Evolutionary conservation across 2,113 vertebrate species (phyloP).

Genomic region (Coptodon rendalli): DNA sequence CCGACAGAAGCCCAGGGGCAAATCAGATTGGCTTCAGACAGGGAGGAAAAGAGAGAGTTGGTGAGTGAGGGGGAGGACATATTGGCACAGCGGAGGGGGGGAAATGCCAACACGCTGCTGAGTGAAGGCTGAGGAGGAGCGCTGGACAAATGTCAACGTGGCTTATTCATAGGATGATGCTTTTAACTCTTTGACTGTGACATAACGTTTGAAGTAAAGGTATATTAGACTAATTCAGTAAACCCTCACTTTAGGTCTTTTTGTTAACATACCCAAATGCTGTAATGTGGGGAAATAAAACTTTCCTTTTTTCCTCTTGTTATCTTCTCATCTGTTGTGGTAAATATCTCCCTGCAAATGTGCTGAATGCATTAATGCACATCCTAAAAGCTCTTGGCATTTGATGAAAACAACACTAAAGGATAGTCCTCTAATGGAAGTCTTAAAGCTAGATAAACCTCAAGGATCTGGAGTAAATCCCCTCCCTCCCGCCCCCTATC

Average conservation of each 20-base stretch:
- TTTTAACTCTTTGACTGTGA: conserved; percentile 15
- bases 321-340: not conserved
- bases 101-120: conserved; percentile 64
- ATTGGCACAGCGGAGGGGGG: conserved; percentile 59
- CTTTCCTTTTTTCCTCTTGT: not conserved
- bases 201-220: not conserved
- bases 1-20: conserved; percentile 65
- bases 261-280: not conserved
- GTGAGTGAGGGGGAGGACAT: conserved; percentile 60
- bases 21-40: conserved; percentile 68
- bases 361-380: not conserved
- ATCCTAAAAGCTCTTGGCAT: not conserved
- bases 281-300: not conserved
- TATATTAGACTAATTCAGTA: not conserved
- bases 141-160: conserved; percentile 60
- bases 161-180: conserved; percentile 38
- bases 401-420: not conserved
- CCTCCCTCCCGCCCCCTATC: not conserved
- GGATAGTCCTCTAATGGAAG: not conserved
- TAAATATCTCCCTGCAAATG: not conserved
- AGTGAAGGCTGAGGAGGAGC: conserved; percentile 39
- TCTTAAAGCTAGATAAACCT: not conserved
- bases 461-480: not conserved
- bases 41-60: conserved; percentile 34
- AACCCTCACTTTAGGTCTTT: not conserved